These are phyloP conservation scores for Lagria hirta DNA, from an alignment of 2,888 invertebrate species.

Conservation along the genomic window DNA sequence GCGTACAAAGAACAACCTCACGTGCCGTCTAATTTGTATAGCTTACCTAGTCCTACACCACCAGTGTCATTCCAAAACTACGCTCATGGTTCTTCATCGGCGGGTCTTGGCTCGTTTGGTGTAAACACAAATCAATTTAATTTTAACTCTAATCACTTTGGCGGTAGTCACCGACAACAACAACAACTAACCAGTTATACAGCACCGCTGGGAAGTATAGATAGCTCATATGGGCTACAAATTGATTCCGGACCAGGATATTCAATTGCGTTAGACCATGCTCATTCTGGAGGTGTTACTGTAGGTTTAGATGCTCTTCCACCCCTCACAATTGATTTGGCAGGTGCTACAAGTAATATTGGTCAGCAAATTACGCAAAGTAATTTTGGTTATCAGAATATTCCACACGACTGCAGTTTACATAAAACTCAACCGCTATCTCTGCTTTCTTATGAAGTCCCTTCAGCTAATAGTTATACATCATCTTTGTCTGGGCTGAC, in stretches of 20 bases:
- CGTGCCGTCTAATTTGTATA: constrained; percentile 58
- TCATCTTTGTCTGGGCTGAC: constrained; percentile 59
- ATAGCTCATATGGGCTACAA: constrained; percentile 58
- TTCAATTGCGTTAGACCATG: constrained; percentile 13
- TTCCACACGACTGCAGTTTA: constrained; percentile 45
- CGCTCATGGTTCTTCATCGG: constrained; percentile 41
- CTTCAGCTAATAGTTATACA: constrained; percentile 58
- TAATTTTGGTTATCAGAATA: constrained; percentile 18
- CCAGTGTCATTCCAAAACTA: constrained; percentile 57
- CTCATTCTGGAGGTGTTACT: constrained; percentile 26
- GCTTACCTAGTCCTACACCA: constrained; percentile 56
- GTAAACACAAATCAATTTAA: no score
- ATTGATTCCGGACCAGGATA: constrained; percentile 23
- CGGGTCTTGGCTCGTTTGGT: constrained; percentile 32
- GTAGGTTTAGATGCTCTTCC: constrained; percentile 43
- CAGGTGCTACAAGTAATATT: constrained; percentile 21
- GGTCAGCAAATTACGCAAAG: constrained; percentile 3
- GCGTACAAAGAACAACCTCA: constrained; percentile 54
- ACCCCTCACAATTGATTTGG: constrained; percentile 40
- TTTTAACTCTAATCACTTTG: constrained; percentile 28
- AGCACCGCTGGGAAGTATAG: constrained; percentile 56
- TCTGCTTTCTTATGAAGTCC: constrained; percentile 49
- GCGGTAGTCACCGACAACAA: constrained; percentile 40
- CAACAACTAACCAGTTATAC: constrained; percentile 58
- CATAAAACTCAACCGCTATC: constrained; percentile 47